Evolutionary conservation across 2,113 vertebrate species (phyloP).

Genomic region (Phylloscopus whistleri): DNA sequence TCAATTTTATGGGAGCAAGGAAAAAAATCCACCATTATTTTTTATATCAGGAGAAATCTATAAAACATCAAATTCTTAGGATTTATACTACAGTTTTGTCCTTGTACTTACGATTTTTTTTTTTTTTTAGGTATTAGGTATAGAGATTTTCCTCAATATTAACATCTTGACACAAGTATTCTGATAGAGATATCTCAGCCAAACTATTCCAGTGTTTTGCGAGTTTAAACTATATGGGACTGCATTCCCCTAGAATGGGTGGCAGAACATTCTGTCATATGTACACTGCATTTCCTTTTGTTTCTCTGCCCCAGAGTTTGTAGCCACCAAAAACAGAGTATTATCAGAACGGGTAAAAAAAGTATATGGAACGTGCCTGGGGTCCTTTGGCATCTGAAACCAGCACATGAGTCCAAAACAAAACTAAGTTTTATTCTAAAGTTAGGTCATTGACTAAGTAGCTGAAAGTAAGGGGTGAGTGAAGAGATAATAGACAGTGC

Average conservation of each 20-base stretch:
- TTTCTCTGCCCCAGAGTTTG: not conserved
- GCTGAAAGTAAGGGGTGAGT: not conserved
- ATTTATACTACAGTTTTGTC: not conserved
- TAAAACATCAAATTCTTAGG: not conserved
- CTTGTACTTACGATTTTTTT: not conserved
- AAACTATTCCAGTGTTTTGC: not conserved
- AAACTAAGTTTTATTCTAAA: not conserved
- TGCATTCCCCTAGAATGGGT: not conserved
- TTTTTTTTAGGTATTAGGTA: not conserved
- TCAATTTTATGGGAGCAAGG: slow-evolving; percentile 6
- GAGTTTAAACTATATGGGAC: not conserved
- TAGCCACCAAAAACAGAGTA: not conserved
- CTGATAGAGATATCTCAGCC: not conserved
- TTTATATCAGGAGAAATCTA: slow-evolving; percentile 17
- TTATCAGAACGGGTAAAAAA: not conserved
- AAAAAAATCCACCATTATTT: not conserved
- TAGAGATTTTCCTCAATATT: not conserved
- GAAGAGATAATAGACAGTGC: not conserved
- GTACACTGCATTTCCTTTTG: not conserved
- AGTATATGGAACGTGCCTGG: not conserved
- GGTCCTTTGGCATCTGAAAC: not conserved
- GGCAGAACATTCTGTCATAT: not conserved
- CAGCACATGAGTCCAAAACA: not conserved
- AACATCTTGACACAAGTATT: not conserved
- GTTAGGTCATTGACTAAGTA: not conserved